These are phyloP conservation scores for Diadema setosum DNA, from an alignment of 35 echinoderm and acorn worm species.

Conservation along the genomic window DNA sequence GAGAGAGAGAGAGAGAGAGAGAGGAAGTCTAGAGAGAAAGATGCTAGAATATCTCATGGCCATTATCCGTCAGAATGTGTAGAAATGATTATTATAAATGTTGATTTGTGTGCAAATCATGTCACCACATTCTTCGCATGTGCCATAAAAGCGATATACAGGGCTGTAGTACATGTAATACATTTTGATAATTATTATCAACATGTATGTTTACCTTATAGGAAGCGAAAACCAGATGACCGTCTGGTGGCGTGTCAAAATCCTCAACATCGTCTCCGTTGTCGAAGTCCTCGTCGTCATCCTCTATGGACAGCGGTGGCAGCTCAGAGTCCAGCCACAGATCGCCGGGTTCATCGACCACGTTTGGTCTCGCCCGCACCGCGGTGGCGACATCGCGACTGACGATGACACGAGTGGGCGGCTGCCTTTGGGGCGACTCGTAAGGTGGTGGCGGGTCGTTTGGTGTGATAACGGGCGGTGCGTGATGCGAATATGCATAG, in stretches of 20 bases:
- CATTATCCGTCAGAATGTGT: neutral
- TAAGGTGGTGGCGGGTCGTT: neutral
- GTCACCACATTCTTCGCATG: too few species aligned
- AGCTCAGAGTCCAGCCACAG: neutral
- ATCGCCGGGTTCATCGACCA: neutral
- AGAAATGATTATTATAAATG: too few species aligned
- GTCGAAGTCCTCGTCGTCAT: neutral
- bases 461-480: neutral
- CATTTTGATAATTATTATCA: neutral
- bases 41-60: neutral
- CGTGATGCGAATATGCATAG: neutral
- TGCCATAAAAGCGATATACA: too few species aligned
- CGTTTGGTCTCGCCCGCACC: neutral
- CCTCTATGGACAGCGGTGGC: neutral
- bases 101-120: too few species aligned
- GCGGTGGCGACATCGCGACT: neutral
- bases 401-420: neutral
- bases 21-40: neutral
- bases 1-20: neutral
- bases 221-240: neutral
- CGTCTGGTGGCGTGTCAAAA: neutral
- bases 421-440: neutral
- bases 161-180: too few species aligned
- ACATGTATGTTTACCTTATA: neutral
- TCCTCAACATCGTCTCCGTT: conserved; percentile 11